Evolutionary conservation across 2,113 vertebrate genomes (phyloP), one percentile per base, ranked within the genome.

Genomic region (Rhombomys opimus): DNA sequence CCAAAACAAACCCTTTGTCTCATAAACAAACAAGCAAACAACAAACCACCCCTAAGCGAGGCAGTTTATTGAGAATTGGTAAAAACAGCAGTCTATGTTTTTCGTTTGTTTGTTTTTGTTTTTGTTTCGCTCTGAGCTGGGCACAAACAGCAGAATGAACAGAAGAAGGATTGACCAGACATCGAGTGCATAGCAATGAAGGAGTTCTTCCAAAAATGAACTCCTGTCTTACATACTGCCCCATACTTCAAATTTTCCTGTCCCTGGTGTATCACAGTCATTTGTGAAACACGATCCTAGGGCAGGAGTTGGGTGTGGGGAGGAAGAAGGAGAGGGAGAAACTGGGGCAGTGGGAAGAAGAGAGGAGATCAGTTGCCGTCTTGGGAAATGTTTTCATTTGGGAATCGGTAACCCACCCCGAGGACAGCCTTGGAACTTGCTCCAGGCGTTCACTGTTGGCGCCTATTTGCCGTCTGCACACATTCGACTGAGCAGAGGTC

Each of bases 381-480:
- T 76, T 88, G 68, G 70, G 88, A 59, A 92, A 7, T 70, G 81
- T 38, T 93, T 96, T 91, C 87, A 75, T 30, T 76, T 50, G 80
- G 15, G 15, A 23, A 32, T 13, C 68, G 54, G 75, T 88, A 68
- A 38, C 30, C 67, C 80, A 8, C 54, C 68, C 27, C 59, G 38
- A 27, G 27, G 77, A 78, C 12, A 38, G 50, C 46, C 14, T 46
- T 61, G 76, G 81, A 70, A 82, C 35, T 63, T 52, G 35, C 67
- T 92, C 89, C 78, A 68, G 38, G 38, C 25, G 22, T 59, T 70
- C n/a, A 30, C 22, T 68, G 46, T 92, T 59, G 18, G 8, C 59
- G 87, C 5, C n/a, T 84, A 22, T 63, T 94, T 89, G 30, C 75
- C 91, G 77, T 93, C 61, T 75, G 38, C 41, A 46, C 72, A 46